Base-by-base conservation (phyloP, 2,888 invertebrate species). In the Phaonia tiefii region DNA sequence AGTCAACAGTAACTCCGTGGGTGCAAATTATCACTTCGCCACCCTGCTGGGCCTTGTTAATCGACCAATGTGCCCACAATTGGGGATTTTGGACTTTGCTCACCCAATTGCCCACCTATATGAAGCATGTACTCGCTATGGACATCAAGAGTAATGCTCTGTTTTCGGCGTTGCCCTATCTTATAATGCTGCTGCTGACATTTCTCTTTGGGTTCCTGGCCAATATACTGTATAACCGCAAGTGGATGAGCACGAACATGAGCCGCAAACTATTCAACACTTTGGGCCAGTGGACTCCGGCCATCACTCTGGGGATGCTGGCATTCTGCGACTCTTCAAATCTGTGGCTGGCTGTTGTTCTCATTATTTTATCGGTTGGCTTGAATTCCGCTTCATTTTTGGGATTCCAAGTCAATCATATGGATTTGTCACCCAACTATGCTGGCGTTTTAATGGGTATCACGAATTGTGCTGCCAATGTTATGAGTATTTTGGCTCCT, bases 71-170 rank as follows among this genome's bases (percentile, higher is more conserved):
- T 82, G 93, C 95, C 0, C 95, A 96, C 81, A 90, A 90, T 85
- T 95, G 96, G 93, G 96, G 96, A 13, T 96, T 95, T 90, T 96
- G 96, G 95, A 96, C 96, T 20, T 91, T 97, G 17, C 92, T 96
- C 0, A 96, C 96, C 0, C 94, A 96, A 89, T 94, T 96, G 86
- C 96, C 97, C 0, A 93, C 94, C 0, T 97, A 96, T 87, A 94
- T 97, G 93, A 93, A 93, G 84, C 92, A 93, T 54, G 94, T 96
- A 1, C 92, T 96, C 1, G 91, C 92, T 69, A 95, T 94, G 85
- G 92, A 96, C 73, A 94, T 96, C 20, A 93, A 94, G 88, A 91
- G 93, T 92, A 95, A 95, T 86, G 95, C 95, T 2, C 85, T 94
- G 4, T 88, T 95, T 0, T 95, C 95, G 0, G 93, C 95, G 0